Percentiles rank a stretch among this genome's conserved stretches.
Evolutionary conservation across 2,797 vertebrate species (phyloP).

Genomic region (Galagoides demidoff): DNA sequence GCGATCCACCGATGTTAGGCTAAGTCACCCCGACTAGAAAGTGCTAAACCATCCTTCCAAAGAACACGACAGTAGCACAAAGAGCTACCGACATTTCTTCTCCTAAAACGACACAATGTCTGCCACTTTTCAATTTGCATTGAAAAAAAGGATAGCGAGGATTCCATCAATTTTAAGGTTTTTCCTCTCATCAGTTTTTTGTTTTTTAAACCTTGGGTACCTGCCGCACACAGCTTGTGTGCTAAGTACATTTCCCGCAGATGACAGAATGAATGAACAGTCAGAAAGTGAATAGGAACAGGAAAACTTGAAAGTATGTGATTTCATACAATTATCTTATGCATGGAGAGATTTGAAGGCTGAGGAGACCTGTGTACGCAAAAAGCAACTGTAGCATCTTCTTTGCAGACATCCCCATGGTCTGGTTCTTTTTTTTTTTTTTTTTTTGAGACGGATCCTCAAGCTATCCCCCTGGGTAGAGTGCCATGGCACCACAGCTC

Average conservation of each 20-base stretch:
- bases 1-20: no score
- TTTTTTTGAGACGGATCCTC: no score
- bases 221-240: neutral
- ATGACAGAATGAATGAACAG: constrained; percentile 1
- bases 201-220: constrained; percentile 57
- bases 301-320: neutral
- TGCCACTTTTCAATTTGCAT: constrained; percentile 56
- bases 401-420: neutral
- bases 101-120: constrained; percentile 15
- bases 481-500: no score
- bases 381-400: neutral
- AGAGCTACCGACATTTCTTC: neutral
- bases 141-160: neutral
- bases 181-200: constrained; percentile 16
- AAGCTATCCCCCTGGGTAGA: no score
- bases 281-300: constrained; percentile 39
- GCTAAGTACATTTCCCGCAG: neutral
- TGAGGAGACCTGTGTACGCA: neutral
- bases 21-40: neutral
- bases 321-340: constrained; percentile 13
- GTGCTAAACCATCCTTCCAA: neutral
- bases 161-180: constrained; percentile 38
- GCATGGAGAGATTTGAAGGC: neutral
- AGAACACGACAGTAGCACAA: neutral
- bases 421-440: neutral